Base-by-base conservation (phyloP, 1,140 invertebrate genomes). In the Anadara kagoshimensis region DNA sequence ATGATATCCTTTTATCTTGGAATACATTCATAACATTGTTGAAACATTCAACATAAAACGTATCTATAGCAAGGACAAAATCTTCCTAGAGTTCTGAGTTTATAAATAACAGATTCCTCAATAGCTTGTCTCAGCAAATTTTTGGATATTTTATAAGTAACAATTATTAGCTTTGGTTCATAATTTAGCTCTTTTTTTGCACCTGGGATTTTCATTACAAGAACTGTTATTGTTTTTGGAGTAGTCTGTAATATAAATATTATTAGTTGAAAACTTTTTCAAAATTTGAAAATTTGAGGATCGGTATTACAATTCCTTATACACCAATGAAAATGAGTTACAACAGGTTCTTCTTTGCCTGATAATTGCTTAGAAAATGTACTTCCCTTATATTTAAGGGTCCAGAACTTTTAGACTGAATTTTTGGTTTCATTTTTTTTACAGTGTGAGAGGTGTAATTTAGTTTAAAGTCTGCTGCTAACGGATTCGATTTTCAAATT, bases 21-120 rank as follows among this genome's bases (percentile, higher is more conserved):
- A 53, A 65, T n/a, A 65, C 53, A 29, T 65, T 29, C 47, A 65
- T 65, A n/a, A n/a, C n/a, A n/a, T n/a, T n/a, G n/a, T n/a, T n/a
- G n/a, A n/a, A n/a, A n/a, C n/a, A n/a, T n/a, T 65, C 62, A 12
- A 65, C 62, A 29, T 51, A 65, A 24, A n/a, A 65, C 3, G 62
- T 65, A 43, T 65, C 49, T 26, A 22, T 4, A 12, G 47, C 20
- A 20, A 65, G 16, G 1, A 53, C 62, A 51, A 12, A 65, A 36
- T 51, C 49, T 12, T 65, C 62, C n/a, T n/a, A 1, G 62, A 47
- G 16, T 65, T n/a, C n/a, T n/a, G n/a, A n/a, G 62, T 29, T 18
- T 24, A 18, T 26, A 56, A 3, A n/a, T n/a, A 8, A 24, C 29
- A 1, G 49, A 66, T 20, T 66, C 54, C n/a, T 11, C 18, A n/a